Base-by-base conservation (phyloP, 35 echinoderm and acorn worm species). In the Ptychodera flava region DNA sequence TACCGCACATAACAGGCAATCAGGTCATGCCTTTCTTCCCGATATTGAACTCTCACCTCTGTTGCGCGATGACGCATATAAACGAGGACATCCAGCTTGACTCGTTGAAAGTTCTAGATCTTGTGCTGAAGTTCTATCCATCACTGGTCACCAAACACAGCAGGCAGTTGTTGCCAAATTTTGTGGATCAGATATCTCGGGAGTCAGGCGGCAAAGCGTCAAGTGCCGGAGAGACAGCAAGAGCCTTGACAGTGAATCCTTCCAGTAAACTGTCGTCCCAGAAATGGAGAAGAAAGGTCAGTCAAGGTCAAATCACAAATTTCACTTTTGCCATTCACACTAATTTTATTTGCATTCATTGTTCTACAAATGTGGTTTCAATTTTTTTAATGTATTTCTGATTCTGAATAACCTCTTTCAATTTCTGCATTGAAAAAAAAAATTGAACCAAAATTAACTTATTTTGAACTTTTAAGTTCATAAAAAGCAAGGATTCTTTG, bases 21-120 rank as follows among this genome's bases (percentile, higher is more conserved):
- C 85, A 90, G 28, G 92, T 99, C 52, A 79, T 87, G 22, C 96
- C 96, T 34, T 99, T 99, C 84, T 94, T 99, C 80, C 85, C 92
- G 12, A 77, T 88, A 32, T 31, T 99, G 16, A 85, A 85, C 77
- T 90, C 89, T 31, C 90, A 99, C 77, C 88, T 99, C 16, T 90
- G 92, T 37, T 94, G 96, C 35, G 92, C 96, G 0, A 99, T 94
- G 96, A 99, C 96, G 1, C 96, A 99, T 85, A 85, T 99, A 1
- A 79, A 90, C 27, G 96, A 99, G 37, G 91, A 91, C 52, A 92
- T 99, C 38, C 96, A 94, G 76, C 78, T 94, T 32, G 92, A 99
- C 80, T 90, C 92, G 15, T 77, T 99, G 36, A 86, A 45, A 35
- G 85, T 94, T 83, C 88, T 94, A 78, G 96, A 99, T 81, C 88